These are phyloP conservation scores for Pyrrhia umbra DNA, from an alignment of 2,888 invertebrate species.

Conservation along the genomic window DNA sequence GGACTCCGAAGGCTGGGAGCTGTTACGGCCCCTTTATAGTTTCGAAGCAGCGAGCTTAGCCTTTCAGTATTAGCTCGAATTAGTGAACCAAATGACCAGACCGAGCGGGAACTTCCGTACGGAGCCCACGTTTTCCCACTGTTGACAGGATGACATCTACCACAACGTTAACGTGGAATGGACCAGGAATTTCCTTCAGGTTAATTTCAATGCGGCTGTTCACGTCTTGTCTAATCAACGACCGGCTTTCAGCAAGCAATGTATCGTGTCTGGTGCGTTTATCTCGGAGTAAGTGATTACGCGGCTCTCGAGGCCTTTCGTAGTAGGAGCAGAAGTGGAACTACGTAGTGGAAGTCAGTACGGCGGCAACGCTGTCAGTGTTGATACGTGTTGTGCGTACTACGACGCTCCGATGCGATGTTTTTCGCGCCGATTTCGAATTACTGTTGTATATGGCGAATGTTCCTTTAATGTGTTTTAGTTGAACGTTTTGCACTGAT, in stretches of 20 bases:
- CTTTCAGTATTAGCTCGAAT: slow-evolving; percentile 75
- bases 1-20: slow-evolving; percentile 37
- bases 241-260: slow-evolving; percentile 53
- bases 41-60: slow-evolving; percentile 58
- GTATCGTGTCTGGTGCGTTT: slow-evolving; percentile 45
- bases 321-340: slow-evolving; percentile 52
- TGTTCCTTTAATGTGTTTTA: slow-evolving; percentile 76
- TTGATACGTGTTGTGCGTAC: slow-evolving; percentile 67
- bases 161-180: slow-evolving; percentile 49
- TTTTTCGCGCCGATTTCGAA: slow-evolving; percentile 75
- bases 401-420: slow-evolving; percentile 65
- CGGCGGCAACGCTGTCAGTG: slow-evolving; percentile 76
- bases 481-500: slow-evolving; percentile 59
- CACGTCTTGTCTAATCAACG: fast-evolving
- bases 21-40: slow-evolving; percentile 51
- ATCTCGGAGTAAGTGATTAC: slow-evolving; percentile 43
- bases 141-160: slow-evolving; percentile 74
- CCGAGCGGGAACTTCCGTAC: slow-evolving; percentile 68
- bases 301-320: slow-evolving; percentile 49
- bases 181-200: slow-evolving; percentile 34
- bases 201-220: slow-evolving; percentile 54
- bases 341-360: slow-evolving; percentile 72
- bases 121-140: slow-evolving; percentile 72
- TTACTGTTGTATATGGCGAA: slow-evolving; percentile 62
- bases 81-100: slow-evolving; percentile 79